Percentiles rank a stretch among this genome's conserved stretches.
phyloP scores from a whole-genome alignment of 2,113 vertebrate species.

The Ahaetulla prasina region DNA sequence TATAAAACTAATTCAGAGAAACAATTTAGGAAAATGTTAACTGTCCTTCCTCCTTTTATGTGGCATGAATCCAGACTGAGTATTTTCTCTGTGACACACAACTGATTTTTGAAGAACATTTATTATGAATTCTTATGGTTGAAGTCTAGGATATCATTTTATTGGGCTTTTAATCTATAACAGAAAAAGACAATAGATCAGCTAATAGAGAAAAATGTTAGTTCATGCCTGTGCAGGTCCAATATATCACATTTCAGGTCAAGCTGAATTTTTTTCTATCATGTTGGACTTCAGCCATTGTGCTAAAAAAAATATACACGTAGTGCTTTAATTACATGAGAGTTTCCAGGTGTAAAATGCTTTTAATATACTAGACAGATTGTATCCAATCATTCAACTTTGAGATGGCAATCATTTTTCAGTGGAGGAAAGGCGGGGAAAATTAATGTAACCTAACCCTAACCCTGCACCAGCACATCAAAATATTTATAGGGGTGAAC shows the following conservation, averaged over 20 bases:
- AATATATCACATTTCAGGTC: not conserved
- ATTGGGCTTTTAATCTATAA: not conserved
- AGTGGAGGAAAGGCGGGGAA: not conserved
- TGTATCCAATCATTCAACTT: not conserved
- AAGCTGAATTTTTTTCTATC: not conserved
- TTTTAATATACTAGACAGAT: not conserved
- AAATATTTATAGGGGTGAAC: not conserved
- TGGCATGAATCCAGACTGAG: not conserved
- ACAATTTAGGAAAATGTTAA: not conserved
- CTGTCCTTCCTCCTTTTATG: not conserved
- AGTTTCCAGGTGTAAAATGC: not conserved
- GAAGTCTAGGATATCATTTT: not conserved
- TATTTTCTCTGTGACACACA: not conserved
- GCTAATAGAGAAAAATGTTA: not conserved
- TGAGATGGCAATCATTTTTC: not conserved
- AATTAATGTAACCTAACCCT: not conserved
- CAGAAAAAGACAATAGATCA: not conserved
- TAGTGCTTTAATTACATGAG: not conserved
- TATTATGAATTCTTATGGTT: not conserved
- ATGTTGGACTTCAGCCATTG: not conserved
- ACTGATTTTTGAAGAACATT: not conserved
- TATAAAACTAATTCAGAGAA: not conserved
- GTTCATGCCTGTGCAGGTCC: not conserved
- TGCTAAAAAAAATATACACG: not conserved
- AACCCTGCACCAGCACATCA: not conserved